phyloP scores from a whole-genome alignment of 2,888 invertebrate genomes.

The Fissipunctia ypsillon region DNA sequence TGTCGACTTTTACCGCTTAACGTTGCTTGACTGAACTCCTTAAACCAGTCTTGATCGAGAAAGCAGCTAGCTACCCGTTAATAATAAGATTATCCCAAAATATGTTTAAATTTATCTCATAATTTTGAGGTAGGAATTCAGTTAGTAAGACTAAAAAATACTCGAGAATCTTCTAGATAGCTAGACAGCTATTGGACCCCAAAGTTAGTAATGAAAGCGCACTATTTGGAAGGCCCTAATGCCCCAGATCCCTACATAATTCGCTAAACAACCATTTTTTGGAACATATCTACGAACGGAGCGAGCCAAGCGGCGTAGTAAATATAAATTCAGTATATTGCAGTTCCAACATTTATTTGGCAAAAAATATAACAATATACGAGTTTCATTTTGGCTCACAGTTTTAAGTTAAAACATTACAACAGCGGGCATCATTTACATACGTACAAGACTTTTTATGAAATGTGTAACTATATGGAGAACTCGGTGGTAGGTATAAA shows the following conservation, averaged over 20 bases:
- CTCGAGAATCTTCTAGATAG: conserved; percentile 66
- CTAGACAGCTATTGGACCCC: conserved; percentile 57
- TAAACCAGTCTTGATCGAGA: conserved; percentile 43
- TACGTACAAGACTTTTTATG: conserved; percentile 17
- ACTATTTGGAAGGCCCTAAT: conserved; percentile 63
- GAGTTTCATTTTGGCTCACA: conserved; percentile 59
- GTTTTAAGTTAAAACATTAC: conserved; percentile 44
- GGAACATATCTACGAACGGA: conserved; percentile 63
- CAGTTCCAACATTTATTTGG: conserved; percentile 70
- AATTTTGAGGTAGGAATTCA: conserved; percentile 21
- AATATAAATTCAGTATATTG: conserved; percentile 71
- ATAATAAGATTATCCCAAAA: conserved; percentile 59
- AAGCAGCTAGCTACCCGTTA: conserved; percentile 40
- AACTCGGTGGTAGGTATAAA: conserved; percentile 13
- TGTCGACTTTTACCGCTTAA: conserved; percentile 67
- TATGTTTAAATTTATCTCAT: conserved; percentile 19
- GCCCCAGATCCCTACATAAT: conserved; percentile 60
- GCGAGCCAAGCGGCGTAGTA: conserved; percentile 71
- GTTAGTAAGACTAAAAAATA: conserved; percentile 59
- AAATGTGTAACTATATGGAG: conserved; percentile 15
- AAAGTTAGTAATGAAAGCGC: conserved; percentile 69
- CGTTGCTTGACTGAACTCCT: conserved; percentile 52
- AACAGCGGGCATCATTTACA: conserved; percentile 30
- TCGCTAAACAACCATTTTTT: conserved; percentile 68
- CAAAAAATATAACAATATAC: conserved; percentile 66